Percentiles rank a stretch among this genome's conserved stretches.
Conservation (phyloP, 2,797 vertebrate species). For the Nannoperca obscura region DNA sequence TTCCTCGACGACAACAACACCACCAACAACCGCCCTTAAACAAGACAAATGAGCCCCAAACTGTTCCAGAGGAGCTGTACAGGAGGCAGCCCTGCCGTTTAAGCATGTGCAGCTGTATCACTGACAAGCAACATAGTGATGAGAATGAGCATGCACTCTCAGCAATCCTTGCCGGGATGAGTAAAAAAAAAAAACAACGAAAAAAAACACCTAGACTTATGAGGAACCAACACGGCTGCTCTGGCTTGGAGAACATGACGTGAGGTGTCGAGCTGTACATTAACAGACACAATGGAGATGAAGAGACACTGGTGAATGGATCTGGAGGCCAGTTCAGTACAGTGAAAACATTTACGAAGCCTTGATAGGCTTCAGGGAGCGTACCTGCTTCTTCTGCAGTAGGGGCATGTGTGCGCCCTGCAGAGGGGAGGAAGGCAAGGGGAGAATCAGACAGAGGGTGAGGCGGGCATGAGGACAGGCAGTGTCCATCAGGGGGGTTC, state of each 20-base stretch:
- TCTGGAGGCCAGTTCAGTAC: slow-evolving; percentile 17
- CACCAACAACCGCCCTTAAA: neutral
- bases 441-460: slow-evolving; percentile 60
- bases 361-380: slow-evolving; percentile 43
- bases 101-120: slow-evolving; percentile 32
- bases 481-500: neutral
- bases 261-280: slow-evolving; percentile 39
- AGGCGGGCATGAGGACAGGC: slow-evolving; percentile 12
- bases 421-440: slow-evolving; percentile 66
- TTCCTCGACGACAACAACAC: neutral
- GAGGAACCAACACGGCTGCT: slow-evolving; percentile 45
- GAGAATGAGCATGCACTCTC: slow-evolving; percentile 55
- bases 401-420: slow-evolving; percentile 86
- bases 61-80: slow-evolving; percentile 31
- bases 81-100: slow-evolving; percentile 22
- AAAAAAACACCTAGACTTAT: slow-evolving; percentile 13
- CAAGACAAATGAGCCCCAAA: slow-evolving; percentile 18
- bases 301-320: slow-evolving; percentile 42
- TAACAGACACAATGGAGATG: slow-evolving; percentile 66
- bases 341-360: slow-evolving; percentile 38
- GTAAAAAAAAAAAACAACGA: neutral
- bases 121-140: slow-evolving; percentile 36
- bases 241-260: slow-evolving; percentile 30
- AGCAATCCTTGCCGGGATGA: slow-evolving; percentile 43
- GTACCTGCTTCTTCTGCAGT: slow-evolving; percentile 88